Conservation (phyloP, 2,888 invertebrate species). For the Drosophila cracens region DNA sequence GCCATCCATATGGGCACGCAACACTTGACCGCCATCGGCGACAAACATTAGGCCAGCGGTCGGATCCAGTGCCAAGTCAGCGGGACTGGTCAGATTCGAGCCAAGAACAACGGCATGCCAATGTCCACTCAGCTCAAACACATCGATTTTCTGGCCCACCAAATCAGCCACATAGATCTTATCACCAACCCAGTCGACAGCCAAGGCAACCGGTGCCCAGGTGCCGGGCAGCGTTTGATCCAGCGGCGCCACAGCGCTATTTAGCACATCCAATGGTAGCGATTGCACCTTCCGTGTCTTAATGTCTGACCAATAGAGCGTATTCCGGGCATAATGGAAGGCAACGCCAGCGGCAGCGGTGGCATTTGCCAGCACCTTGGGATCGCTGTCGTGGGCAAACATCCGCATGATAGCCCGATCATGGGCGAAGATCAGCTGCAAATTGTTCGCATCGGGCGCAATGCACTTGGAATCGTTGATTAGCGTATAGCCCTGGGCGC, state of each 20-base stretch:
- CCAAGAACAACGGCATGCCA: conserved; percentile 96
- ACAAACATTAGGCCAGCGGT: conserved; percentile 94
- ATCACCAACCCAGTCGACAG: conserved; percentile 98
- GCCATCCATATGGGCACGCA: conserved; percentile 98
- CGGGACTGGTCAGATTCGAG: conserved; percentile 95
- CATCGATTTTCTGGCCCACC: conserved; percentile 96
- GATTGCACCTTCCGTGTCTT: conserved; percentile 92
- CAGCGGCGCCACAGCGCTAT: conserved; percentile 84
- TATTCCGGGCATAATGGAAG: conserved; percentile 91
- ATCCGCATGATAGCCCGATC: conserved; percentile 90
- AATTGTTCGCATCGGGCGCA: conserved; percentile 87
- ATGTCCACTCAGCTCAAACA: conserved; percentile 94
- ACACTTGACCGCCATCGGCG: conserved; percentile 92
- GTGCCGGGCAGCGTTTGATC: conserved; percentile 92
- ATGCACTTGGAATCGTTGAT: conserved; percentile 88
- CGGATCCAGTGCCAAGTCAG: conserved; percentile 97
- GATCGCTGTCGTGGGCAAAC: conserved; percentile 88
- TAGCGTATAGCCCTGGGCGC: conserved; percentile 91
- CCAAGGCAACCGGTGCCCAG: conserved; percentile 95
- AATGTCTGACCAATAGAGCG: conserved; percentile 95
- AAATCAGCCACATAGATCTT: conserved; percentile 98
- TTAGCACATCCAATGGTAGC: conserved; percentile 84
- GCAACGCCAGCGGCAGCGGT: conserved; percentile 94
- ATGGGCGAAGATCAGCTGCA: conserved; percentile 89
- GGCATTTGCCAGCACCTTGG: conserved; percentile 90